Conservation (phyloP, 2,797 vertebrate genomes). For the Cottoperca gobio region DNA sequence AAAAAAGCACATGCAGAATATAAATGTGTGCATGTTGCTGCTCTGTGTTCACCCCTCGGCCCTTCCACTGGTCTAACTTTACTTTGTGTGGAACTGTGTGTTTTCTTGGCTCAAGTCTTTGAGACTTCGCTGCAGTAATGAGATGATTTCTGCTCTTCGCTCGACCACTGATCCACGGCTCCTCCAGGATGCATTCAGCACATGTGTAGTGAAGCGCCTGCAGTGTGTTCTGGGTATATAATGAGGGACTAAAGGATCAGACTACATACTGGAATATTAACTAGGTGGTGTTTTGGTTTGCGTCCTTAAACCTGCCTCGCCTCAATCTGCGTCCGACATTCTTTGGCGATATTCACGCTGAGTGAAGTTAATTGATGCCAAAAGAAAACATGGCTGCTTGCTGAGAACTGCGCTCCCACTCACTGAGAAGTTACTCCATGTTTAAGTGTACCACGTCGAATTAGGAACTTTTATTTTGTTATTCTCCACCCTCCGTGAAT, state of each 20-base stretch:
- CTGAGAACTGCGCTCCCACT: neutral
- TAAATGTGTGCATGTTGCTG: neutral
- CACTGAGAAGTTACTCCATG: neutral
- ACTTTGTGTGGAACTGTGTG: neutral
- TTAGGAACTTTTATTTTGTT: neutral
- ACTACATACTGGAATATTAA: slow-evolving; percentile 18
- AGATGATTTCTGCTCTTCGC: slow-evolving; percentile 25
- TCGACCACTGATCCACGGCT: neutral
- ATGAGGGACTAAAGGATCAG: neutral
- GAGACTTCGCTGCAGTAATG: slow-evolving; percentile 19
- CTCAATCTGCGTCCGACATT: neutral
- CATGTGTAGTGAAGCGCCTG: neutral
- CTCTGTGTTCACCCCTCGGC: slow-evolving; percentile 3
- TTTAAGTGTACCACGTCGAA: neutral
- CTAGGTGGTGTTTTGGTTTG: neutral
- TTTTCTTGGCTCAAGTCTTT: slow-evolving; percentile 10
- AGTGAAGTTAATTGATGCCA: neutral
- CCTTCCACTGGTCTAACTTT: neutral
- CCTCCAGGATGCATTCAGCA: neutral
- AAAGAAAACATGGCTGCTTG: neutral
- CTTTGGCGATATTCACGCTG: neutral
- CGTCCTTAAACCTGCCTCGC: slow-evolving; percentile 13
- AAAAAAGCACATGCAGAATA: neutral
- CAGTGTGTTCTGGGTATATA: neutral
- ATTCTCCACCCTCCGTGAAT: neutral